A percentile compares a stretch with the other conserved stretches of the same genome.
phyloP scores from a whole-genome alignment of 2,888 invertebrate genomes.

The Fragum fragum region DNA sequence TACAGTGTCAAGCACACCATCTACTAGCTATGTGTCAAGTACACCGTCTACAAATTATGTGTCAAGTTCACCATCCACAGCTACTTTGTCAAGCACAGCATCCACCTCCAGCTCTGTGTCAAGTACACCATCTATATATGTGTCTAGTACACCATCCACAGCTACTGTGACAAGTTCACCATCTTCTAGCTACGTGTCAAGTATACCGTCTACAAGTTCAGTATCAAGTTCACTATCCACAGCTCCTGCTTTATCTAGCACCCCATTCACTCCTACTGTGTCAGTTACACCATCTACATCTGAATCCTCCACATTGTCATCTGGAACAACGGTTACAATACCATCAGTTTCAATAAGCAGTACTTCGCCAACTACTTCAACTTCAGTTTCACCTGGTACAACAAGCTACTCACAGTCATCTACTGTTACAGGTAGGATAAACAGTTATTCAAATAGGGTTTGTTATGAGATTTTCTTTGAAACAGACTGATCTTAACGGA shows the following conservation, averaged over 20 bases:
- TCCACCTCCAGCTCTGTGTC: background rate
- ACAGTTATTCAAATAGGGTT: too few relatives aligned
- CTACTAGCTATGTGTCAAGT: background rate
- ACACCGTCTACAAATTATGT: constrained; percentile 4
- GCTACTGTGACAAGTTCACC: constrained; percentile 8
- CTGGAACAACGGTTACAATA: background rate
- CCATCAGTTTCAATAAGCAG: background rate
- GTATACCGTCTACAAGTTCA: background rate
- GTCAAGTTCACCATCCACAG: constrained; percentile 1
- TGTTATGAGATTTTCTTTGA: too few relatives aligned
- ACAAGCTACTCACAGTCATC: too few relatives aligned
- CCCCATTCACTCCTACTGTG: background rate
- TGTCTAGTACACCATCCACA: background rate
- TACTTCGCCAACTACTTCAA: background rate
- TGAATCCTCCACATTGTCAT: too few relatives aligned
- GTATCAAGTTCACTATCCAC: background rate
- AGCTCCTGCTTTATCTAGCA: background rate
- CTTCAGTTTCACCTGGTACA: background rate
- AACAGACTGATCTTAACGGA: too few relatives aligned
- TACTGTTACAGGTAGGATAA: too few relatives aligned
- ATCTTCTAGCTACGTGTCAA: constrained; percentile 2
- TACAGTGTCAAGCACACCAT: background rate
- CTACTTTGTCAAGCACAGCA: constrained; percentile 12
- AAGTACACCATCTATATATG: background rate
- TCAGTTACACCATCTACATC: background rate